Base-by-base conservation (phyloP, 2,888 invertebrate species). In the Galerucella calmariensis region DNA sequence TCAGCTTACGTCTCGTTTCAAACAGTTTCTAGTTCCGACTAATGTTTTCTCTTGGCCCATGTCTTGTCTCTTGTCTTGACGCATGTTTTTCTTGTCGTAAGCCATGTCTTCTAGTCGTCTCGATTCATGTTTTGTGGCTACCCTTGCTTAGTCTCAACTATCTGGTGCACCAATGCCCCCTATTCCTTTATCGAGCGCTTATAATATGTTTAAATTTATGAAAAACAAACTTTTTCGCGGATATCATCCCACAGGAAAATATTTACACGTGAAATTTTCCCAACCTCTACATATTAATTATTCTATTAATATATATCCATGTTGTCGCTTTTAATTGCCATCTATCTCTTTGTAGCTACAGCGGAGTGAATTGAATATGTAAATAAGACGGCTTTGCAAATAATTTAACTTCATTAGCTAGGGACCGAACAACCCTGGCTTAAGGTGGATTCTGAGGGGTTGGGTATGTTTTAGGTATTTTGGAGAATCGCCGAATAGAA, bases 301-400 rank as follows among this genome's bases (percentile, higher is more conserved):
- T 69, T 75, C 75, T 75, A 75, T 75, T 73, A 75, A 75, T 73
- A 68, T 48, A 27, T 70, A 73, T 69, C 62, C 58, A 59, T 75
- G 70, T 73, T 58, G 72, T 75, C 75, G 66, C 53, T 71, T 61
- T 72, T 73, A 76, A 76, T 76, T 73, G 69, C 76, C 68, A 73
- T 68, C 67, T 65, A 71, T 71, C 71, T 71, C 71, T 56, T 71
- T 71, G 69, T 69, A 69, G 69, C 65, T 51, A 68, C 67, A 63
- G 56, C 76, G 63, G 71, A 71, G 76, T 77, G 74, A 77, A 77
- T 80, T 76, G 79, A 80, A 78, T 78, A 80, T 80, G 79, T 76
- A 80, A 79, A 80, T 75, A 75, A 75, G 77, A 75, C 77, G 76
- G 73, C 78, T 73, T 75, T 61, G 78, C 77, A 75, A 79, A 79